Conservation (phyloP, 2,888 invertebrate genomes). For the Encarsia formosa region DNA sequence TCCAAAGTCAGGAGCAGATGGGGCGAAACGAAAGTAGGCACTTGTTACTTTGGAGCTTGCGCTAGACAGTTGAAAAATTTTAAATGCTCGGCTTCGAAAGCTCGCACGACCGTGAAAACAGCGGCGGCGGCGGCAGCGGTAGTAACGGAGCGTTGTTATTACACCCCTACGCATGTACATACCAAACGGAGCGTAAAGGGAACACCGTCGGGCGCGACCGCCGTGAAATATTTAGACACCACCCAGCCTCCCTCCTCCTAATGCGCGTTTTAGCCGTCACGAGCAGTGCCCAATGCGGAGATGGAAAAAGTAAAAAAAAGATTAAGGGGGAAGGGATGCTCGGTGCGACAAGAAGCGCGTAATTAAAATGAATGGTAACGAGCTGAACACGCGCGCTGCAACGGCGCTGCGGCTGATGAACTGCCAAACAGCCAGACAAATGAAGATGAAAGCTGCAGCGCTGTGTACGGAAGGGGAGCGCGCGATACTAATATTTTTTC, state of each 20-base stretch:
- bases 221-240: slow-evolving; percentile 35
- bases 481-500: slow-evolving; percentile 3
- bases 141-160: not conserved
- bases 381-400: not conserved
- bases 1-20: not conserved
- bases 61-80: too few relatives aligned
- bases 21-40: not conserved
- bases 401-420: slow-evolving; percentile 6
- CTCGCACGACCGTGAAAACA: slow-evolving; percentile 15
- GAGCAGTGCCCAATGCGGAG: not conserved
- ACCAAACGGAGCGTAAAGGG: too few relatives aligned
- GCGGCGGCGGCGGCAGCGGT: too few relatives aligned
- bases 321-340: not conserved
- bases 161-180: not conserved
- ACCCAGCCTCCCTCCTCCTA: slow-evolving; percentile 37
- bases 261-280: too few relatives aligned
- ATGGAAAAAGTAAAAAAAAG: not conserved
- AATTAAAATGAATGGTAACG: slow-evolving; percentile 22
- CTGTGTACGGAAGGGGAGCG: not conserved
- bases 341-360: slow-evolving; percentile 1
- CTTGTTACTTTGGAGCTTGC: not conserved
- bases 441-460: slow-evolving; percentile 14
- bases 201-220: slow-evolving; percentile 10
- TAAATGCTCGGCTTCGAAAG: too few relatives aligned
- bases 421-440: slow-evolving; percentile 14